Percentiles rank a stretch among this genome's conserved stretches.
Conservation (phyloP, 53 echinoderm and acorn worm genomes). For the Patiria pectinifera region DNA sequence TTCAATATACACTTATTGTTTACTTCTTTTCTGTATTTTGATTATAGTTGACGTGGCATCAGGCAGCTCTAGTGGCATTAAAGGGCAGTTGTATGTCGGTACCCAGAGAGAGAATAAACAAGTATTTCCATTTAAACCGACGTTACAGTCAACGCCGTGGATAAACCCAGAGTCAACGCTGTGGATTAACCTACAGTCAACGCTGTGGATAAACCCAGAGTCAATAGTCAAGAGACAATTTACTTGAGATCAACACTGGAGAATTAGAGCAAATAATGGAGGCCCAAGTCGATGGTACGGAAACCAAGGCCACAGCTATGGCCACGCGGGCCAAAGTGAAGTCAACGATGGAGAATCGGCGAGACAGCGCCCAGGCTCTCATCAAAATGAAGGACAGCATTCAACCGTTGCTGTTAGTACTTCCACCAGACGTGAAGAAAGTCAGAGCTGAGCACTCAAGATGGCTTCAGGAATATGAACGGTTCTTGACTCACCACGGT, state of each 20-base stretch:
- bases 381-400: conserved; percentile 19
- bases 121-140: background rate
- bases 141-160: conserved; percentile 33
- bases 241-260: background rate
- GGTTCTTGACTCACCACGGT: conserved; percentile 7
- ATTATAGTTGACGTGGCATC: conserved; percentile 27
- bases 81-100: conserved; percentile 26
- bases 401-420: conserved; percentile 10
- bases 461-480: conserved; percentile 34
- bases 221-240: background rate
- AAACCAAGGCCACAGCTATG: conserved; percentile 16
- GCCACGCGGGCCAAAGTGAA: conserved; percentile 32
- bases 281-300: background rate
- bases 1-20: background rate
- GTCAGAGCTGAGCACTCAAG: conserved; percentile 24
- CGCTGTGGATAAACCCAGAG: conserved; percentile 8
- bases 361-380: conserved; percentile 31
- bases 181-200: background rate
- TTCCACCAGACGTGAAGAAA: conserved; percentile 26
- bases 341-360: conserved; percentile 20
- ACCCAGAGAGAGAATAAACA: background rate
- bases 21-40: conserved; percentile 4
- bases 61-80: conserved; percentile 5
- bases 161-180: conserved; percentile 2
- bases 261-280: conserved; percentile 13